phyloP scores from a whole-genome alignment of 2,797 vertebrate species.

The Clamator glandarius region DNA sequence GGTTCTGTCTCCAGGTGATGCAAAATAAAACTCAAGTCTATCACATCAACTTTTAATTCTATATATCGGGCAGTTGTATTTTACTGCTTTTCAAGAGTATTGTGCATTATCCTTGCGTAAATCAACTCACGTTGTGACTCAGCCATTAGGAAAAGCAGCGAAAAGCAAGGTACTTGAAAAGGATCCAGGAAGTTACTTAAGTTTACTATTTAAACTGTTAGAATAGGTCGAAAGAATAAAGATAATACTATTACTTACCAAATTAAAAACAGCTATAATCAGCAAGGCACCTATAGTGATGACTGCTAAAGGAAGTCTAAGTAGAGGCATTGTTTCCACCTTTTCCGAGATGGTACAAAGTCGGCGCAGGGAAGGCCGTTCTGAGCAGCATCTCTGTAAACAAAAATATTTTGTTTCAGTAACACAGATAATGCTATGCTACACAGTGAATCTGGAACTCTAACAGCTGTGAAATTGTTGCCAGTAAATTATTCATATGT shows the following conservation, averaged over 20 bases:
- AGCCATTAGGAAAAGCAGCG: not conserved
- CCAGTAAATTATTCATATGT: conserved; percentile 14
- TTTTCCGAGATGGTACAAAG: conserved; percentile 83
- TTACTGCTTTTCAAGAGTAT: not conserved
- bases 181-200: not conserved
- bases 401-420: not conserved
- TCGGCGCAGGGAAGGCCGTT: conserved; percentile 78
- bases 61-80: not conserved
- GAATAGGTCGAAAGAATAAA: not conserved
- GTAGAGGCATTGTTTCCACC: conserved; percentile 87
- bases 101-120: not conserved
- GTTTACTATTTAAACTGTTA: too few species aligned
- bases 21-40: not conserved
- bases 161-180: not conserved
- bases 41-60: not conserved
- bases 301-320: conserved; percentile 86
- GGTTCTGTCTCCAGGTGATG: not conserved
- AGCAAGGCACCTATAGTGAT: conserved; percentile 85
- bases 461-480: not conserved
- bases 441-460: not conserved
- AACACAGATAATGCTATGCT: not conserved
- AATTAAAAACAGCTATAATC: conserved; percentile 85
- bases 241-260: conserved; percentile 79
- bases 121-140: not conserved
- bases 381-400: conserved; percentile 83